A percentile compares a stretch with the other conserved stretches of the same genome.
Evolutionary conservation across 2,113 vertebrate species (phyloP).

Genomic region (Gnathonemus longibarbis): DNA sequence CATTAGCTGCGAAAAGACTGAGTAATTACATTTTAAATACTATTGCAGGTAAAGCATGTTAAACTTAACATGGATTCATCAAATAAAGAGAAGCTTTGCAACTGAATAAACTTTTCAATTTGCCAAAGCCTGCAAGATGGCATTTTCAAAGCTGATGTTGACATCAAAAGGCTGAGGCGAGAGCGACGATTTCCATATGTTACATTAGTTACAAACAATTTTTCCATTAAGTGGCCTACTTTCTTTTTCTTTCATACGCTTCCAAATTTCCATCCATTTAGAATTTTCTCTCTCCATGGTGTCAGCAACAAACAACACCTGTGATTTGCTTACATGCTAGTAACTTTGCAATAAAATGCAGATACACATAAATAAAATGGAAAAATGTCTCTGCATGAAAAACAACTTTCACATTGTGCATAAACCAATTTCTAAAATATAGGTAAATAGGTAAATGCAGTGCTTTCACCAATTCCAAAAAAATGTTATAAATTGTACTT

Average conservation of each 20-base stretch:
- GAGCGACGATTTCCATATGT: conserved; percentile 69
- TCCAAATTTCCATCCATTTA: conserved; percentile 24
- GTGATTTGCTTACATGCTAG: background rate
- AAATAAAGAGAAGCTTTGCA: conserved; percentile 14
- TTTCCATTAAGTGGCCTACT: conserved; percentile 47
- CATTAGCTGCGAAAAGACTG: background rate
- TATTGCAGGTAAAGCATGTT: background rate
- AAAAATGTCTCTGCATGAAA: background rate
- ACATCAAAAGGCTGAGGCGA: conserved; percentile 59
- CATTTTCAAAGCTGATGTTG: conserved; percentile 52
- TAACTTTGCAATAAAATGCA: background rate
- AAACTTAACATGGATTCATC: background rate
- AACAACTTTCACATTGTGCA: background rate
- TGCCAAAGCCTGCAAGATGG: conserved; percentile 50
- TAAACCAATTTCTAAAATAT: background rate
- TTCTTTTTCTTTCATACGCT: conserved; percentile 46
- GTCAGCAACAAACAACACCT: conserved; percentile 15
- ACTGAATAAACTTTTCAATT: conserved; percentile 9
- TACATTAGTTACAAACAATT: conserved; percentile 68
- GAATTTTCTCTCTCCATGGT: conserved; percentile 21
- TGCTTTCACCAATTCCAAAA: background rate
- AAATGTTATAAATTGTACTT: background rate
- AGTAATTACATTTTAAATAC: background rate
- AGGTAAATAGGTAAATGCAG: background rate
- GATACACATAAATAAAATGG: background rate